phyloP scores from a whole-genome alignment of 1,140 invertebrate species.

The Bombus sibiricus region DNA sequence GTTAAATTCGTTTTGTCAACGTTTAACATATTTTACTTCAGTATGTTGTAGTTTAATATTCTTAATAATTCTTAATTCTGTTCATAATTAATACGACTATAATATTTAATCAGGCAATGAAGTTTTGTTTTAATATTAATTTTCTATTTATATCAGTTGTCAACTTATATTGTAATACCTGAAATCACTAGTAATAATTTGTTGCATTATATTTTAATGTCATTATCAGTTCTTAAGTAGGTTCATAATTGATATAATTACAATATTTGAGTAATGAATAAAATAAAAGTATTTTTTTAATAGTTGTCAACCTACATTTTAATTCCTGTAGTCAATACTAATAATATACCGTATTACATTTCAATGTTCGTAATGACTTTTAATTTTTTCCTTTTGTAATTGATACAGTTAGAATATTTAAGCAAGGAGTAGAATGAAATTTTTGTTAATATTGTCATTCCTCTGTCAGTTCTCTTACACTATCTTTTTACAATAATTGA shows the following conservation, averaged over 20 bases:
- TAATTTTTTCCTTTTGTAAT: too few species aligned
- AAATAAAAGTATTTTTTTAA: too few species aligned
- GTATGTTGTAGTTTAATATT: too few species aligned
- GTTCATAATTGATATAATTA: neutral
- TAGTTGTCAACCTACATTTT: too few species aligned
- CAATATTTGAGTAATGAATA: too few species aligned
- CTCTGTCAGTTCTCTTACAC: too few species aligned
- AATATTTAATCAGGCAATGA: neutral
- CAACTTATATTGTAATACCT: neutral
- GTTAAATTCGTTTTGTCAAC: neutral
- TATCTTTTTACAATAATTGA: too few species aligned
- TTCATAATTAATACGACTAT: neutral
- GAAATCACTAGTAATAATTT: neutral
- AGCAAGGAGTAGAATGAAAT: neutral
- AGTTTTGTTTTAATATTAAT: neutral
- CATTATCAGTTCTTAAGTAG: neutral
- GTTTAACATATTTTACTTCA: neutral
- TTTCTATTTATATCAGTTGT: neutral
- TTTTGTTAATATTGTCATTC: neutral
- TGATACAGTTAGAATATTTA: too few species aligned
- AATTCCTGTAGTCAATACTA: too few species aligned
- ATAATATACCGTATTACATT: too few species aligned
- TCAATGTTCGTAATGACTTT: too few species aligned
- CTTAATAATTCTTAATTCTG: neutral
- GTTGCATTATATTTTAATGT: neutral